Evolutionary conservation across 2,888 invertebrate genomes (phyloP).

Genomic region (Amphimallon solstitiale): DNA sequence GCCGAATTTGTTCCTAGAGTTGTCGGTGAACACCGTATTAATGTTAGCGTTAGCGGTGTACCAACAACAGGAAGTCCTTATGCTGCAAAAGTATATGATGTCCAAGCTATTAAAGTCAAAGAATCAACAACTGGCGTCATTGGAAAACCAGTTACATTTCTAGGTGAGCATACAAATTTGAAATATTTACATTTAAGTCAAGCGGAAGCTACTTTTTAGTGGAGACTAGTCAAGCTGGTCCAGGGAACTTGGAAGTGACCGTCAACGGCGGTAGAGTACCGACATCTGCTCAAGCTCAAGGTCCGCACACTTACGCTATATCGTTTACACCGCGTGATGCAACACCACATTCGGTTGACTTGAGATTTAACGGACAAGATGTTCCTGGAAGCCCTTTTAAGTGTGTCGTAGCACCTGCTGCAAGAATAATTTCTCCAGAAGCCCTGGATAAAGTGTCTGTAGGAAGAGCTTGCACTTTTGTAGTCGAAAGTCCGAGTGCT

Average conservation of each 20-base stretch:
- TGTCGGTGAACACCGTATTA: conserved; percentile 92
- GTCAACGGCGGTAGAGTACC: conserved; percentile 98
- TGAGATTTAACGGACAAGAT: conserved; percentile 95
- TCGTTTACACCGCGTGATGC: conserved; percentile 96
- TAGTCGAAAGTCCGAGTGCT: conserved; percentile 85
- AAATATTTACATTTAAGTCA: not conserved
- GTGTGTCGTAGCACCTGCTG: conserved; percentile 82
- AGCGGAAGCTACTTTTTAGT: conserved; percentile 67
- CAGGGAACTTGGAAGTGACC: conserved; percentile 97
- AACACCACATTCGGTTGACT: conserved; percentile 90
- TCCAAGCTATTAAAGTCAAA: conserved; percentile 92
- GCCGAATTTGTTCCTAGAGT: conserved; percentile 92
- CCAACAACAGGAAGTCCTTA: conserved; percentile 94
- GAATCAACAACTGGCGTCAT: conserved; percentile 89
- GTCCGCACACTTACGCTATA: conserved; percentile 95
- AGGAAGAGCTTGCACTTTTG: conserved; percentile 83
- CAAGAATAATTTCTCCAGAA: conserved; percentile 85
- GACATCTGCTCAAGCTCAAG: conserved; percentile 95
- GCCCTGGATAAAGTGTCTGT: conserved; percentile 91
- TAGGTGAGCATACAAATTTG: conserved; percentile 73
- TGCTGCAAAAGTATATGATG: conserved; percentile 94
- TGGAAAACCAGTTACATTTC: conserved; percentile 90
- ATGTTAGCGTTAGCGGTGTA: conserved; percentile 83
- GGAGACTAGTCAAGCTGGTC: conserved; percentile 97
- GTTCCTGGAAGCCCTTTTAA: conserved; percentile 92